A percentile compares a stretch with the other conserved stretches of the same genome.
These are phyloP conservation scores for Brachionus paranguensis DNA, from an alignment of 1,140 invertebrate genomes.

Conservation along the genomic window DNA sequence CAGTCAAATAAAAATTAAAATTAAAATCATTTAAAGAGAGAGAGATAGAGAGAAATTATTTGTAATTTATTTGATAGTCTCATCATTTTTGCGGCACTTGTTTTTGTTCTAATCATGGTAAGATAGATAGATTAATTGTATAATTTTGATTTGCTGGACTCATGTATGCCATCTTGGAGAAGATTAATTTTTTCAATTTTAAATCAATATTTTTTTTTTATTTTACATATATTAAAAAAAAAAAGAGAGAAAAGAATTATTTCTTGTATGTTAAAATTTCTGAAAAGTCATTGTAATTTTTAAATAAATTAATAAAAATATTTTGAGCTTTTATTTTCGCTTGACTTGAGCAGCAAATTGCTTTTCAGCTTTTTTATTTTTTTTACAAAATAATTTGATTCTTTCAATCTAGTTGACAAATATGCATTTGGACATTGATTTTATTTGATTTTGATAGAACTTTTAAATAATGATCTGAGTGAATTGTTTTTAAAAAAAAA, in stretches of 20 bases:
- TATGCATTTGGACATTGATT: no score
- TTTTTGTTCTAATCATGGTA: background rate
- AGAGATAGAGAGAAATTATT: background rate
- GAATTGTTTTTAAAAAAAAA: no score
- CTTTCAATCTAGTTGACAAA: no score
- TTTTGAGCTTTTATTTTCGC: conserved; percentile 25
- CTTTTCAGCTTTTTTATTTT: background rate
- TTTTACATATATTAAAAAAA: background rate
- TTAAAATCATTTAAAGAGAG: background rate
- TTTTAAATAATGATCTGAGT: no score
- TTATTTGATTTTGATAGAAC: no score
- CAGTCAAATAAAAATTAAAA: background rate
- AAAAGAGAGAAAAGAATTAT: background rate
- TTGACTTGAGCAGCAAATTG: background rate
- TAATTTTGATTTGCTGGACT: background rate
- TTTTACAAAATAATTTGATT: background rate
- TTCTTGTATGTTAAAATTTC: background rate
- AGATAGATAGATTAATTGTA: background rate
- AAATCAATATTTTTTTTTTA: background rate
- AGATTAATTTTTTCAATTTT: background rate
- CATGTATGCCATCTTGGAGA: background rate
- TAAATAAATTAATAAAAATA: background rate
- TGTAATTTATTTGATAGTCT: background rate
- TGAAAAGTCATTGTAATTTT: conserved; percentile 15
- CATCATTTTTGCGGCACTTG: conserved; percentile 43